Evolutionary conservation across 2,113 vertebrate genomes (phyloP).

Genomic region (Tupaia tana): DNA sequence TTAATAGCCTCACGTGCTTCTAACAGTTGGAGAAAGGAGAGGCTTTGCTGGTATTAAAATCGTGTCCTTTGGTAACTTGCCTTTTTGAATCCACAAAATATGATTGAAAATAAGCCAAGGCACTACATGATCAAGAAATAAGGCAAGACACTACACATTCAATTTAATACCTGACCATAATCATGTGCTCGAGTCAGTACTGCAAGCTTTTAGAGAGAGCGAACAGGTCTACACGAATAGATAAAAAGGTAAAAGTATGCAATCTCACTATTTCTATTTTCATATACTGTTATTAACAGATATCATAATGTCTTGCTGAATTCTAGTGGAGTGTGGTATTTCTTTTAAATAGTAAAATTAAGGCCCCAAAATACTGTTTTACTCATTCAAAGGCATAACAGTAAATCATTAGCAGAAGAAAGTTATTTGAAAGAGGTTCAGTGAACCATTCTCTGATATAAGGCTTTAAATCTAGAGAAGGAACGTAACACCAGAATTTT

Average conservation of each 20-base stretch:
- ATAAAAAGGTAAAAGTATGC: not conserved
- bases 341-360: not conserved
- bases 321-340: not conserved
- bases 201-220: not conserved
- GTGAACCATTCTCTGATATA: not conserved
- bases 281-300: not conserved
- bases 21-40: not conserved
- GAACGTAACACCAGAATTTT: no score
- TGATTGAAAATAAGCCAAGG: no score
- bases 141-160: not conserved
- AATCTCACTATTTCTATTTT: not conserved
- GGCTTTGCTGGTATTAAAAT: not conserved
- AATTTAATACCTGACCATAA: not conserved
- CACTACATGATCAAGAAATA: slow-evolving; percentile 40
- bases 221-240: not conserved
- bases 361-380: not conserved
- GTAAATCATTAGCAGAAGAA: not conserved
- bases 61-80: not conserved
- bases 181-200: not conserved
- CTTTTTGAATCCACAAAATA: not conserved
- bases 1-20: not conserved
- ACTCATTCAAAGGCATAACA: not conserved
- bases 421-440: not conserved
- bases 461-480: slow-evolving; percentile 28
- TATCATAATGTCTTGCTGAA: not conserved